Conservation (phyloP, 2,888 invertebrate genomes). For the Villa cingulata region DNA sequence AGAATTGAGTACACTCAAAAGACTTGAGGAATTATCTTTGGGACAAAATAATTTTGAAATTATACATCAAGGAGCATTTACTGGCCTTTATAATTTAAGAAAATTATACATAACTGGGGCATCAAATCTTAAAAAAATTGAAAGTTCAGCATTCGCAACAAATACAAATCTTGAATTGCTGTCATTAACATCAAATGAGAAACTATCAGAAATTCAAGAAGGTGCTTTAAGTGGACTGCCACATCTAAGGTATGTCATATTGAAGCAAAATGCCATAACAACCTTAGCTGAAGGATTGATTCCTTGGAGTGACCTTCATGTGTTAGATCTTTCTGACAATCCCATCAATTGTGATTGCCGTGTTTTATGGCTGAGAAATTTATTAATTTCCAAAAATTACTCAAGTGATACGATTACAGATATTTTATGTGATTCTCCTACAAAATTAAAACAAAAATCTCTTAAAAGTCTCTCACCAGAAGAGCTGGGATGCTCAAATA, state of each 20-base stretch:
- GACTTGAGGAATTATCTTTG: slow-evolving; percentile 65
- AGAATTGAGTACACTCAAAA: slow-evolving; percentile 53
- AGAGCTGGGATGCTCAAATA: slow-evolving; percentile 67
- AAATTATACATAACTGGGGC: slow-evolving; percentile 67
- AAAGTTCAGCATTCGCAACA: slow-evolving; percentile 63
- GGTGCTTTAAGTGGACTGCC: slow-evolving; percentile 65
- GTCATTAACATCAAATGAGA: slow-evolving; percentile 63
- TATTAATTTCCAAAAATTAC: slow-evolving; percentile 38
- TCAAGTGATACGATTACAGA: slow-evolving; percentile 29
- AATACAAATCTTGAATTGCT: slow-evolving; percentile 71
- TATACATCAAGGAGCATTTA: slow-evolving; percentile 59
- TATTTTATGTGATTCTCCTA: slow-evolving; percentile 59
- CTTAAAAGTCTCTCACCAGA: slow-evolving; percentile 56
- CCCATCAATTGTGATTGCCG: slow-evolving; percentile 70
- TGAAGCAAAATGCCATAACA: slow-evolving; percentile 65
- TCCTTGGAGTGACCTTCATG: slow-evolving; percentile 62
- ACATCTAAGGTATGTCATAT: slow-evolving; percentile 58
- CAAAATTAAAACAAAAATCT: slow-evolving; percentile 54
- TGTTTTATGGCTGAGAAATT: slow-evolving; percentile 62
- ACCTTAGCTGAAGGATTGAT: slow-evolving; percentile 66
- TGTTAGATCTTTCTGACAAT: slow-evolving; percentile 68
- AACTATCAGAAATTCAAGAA: slow-evolving; percentile 56
- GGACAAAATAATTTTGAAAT: slow-evolving; percentile 70
- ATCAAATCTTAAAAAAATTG: slow-evolving; percentile 53
- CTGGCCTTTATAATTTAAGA: slow-evolving; percentile 62